Evolutionary conservation across 2,797 vertebrate species (phyloP), one percentile per base, ranked within the genome.

Genomic region (Tenualosa ilisha): DNA sequence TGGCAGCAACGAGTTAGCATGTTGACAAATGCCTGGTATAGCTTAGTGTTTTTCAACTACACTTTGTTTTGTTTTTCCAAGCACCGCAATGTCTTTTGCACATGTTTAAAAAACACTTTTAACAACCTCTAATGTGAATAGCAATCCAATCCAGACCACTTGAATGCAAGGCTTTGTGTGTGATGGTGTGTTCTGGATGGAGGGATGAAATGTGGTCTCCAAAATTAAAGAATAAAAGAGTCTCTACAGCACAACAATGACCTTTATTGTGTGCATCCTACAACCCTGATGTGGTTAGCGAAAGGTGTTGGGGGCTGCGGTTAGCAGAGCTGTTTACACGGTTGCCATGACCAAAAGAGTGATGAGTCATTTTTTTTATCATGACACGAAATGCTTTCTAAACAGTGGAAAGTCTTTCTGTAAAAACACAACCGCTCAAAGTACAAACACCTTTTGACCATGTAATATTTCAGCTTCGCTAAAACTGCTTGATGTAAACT

Each of bases 151-250:
- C 31, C 24, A 82, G 51, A 82, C 51, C 37, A 15, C 26, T 17
- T 61, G 51, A 83, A 54, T 31, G 31, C 7, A 8, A 68, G 12
- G 2, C 43, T 43, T 59, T 43, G 43, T 83, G 40, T n/a, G 20
- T 43, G 20, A 65, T 26, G 22, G 56, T 59, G 40, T 61, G 12
- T 46, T 61, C 40, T 24, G 43, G 56, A 13, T 11, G 22, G 43
- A 65, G 15, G 9, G 9, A n/a, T 72, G 83, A 68, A 40, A 59
- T n/a, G 26, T 26, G 26, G 68, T 75, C 37, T 84, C 5, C 20
- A 40, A 79, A 72, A 79, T 79, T 79, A 46, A 79, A 79, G 37
- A 79, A 79, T 79, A 79, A 79, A 46, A 20, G 72, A 79, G 72
- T 22, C 37, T 7, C 15, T 20, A 46, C 2, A 43, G 37, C 6